phyloP scores from a whole-genome alignment of 1,140 invertebrate species.

The Aculops lycopersici region DNA sequence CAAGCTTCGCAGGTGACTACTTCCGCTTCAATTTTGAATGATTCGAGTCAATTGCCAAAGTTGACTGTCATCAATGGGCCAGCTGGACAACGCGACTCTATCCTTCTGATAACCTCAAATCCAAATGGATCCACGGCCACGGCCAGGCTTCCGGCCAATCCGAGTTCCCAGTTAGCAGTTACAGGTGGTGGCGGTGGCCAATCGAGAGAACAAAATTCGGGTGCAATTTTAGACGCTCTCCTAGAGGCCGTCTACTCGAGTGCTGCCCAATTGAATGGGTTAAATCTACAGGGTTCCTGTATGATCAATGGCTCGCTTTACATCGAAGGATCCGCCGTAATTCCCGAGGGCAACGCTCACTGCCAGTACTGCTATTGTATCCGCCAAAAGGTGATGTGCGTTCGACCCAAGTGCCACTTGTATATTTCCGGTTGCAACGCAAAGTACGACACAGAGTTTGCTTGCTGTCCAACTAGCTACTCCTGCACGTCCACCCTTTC shows the following conservation, averaged over 20 bases:
- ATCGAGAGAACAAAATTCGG: not conserved
- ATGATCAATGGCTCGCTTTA: conserved; percentile 35
- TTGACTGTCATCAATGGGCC: no score
- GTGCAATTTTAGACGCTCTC: not conserved
- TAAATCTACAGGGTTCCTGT: no score
- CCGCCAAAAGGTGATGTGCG: conserved; percentile 34
- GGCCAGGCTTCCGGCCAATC: not conserved
- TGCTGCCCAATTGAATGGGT: no score
- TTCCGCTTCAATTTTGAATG: no score
- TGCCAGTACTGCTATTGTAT: conserved; percentile 68
- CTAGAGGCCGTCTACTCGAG: no score
- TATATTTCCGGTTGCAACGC: conserved; percentile 35
- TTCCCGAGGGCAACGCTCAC: conserved; percentile 22
- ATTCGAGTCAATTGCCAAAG: no score
- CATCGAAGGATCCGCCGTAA: conserved; percentile 47
- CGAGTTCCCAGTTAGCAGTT: not conserved
- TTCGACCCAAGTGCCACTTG: conserved; percentile 43
- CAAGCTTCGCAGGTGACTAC: no score
- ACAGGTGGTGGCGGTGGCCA: no score
- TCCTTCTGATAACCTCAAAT: not conserved
- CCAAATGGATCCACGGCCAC: not conserved
- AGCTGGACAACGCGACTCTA: no score
- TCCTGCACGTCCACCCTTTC: conserved; percentile 36
- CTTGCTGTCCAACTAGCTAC: conserved; percentile 50
- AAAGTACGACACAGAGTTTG: conserved; percentile 25